Evolutionary conservation across 2,113 vertebrate genomes (phyloP).

Genomic region (Rhinopithecus roxellana): DNA sequence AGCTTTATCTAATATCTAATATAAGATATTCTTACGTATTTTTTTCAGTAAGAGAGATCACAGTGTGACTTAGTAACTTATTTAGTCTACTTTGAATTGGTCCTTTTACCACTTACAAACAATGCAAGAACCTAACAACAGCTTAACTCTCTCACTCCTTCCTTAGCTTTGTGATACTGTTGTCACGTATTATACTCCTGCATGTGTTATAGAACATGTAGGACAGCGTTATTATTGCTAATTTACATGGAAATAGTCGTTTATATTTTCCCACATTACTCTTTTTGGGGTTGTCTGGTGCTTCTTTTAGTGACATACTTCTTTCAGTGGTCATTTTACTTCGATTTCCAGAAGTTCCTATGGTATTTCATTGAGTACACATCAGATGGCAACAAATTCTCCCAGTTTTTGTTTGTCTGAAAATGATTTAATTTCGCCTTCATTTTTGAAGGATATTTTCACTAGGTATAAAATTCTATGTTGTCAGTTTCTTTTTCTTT

Average conservation of each 20-base stretch:
- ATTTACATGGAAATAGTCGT: neutral
- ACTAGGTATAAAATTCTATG: neutral
- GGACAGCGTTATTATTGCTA: neutral
- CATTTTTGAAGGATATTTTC: neutral
- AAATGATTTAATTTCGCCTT: neutral
- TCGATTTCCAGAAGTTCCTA: neutral
- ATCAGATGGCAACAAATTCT: neutral
- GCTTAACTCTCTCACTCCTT: no score
- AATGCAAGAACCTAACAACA: neutral
- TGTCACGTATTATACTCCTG: neutral
- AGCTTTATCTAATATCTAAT: neutral
- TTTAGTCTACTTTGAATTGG: neutral
- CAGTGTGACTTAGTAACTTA: neutral
- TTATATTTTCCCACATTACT: neutral
- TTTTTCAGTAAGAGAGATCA: neutral
- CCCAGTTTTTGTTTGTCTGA: neutral
- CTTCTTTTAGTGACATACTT: neutral
- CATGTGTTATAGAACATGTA: fast-evolving
- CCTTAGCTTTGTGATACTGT: no score
- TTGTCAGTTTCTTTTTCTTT: neutral
- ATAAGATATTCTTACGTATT: neutral
- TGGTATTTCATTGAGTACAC: neutral
- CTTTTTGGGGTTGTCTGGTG: neutral
- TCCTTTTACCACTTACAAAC: neutral
- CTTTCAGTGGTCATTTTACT: neutral